Evolutionary conservation across 2,797 vertebrate genomes (phyloP).

Genomic region (Zalophus californianus): DNA sequence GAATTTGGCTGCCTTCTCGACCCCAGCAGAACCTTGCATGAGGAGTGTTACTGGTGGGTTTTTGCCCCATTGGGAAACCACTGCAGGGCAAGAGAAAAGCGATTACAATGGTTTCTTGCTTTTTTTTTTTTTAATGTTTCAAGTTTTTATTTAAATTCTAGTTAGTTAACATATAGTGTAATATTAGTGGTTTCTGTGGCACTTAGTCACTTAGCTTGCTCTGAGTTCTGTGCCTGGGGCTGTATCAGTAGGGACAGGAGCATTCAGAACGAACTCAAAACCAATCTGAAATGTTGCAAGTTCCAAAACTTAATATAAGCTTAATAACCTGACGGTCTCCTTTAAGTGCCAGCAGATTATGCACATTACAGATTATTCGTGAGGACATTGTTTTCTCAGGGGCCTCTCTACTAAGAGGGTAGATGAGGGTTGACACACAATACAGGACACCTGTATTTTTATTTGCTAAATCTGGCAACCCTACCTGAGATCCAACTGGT

Average conservation of each 20-base stretch:
- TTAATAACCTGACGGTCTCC: background rate
- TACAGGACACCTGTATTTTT: background rate
- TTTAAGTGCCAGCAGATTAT: background rate
- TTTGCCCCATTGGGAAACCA: background rate
- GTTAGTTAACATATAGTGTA: background rate
- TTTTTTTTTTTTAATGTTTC: background rate
- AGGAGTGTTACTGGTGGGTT: background rate
- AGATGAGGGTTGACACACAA: background rate
- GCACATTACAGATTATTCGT: background rate
- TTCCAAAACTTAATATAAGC: background rate
- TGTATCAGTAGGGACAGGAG: background rate
- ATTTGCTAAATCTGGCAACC: background rate
- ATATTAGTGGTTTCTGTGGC: background rate
- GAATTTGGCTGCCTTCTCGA: background rate
- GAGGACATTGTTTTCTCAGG: background rate
- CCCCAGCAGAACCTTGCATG: background rate
- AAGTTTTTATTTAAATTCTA: background rate
- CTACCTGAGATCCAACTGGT: background rate
- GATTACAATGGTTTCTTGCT: background rate
- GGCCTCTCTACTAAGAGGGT: background rate
- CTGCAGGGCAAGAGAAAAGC: fast-evolving
- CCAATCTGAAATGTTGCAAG: background rate
- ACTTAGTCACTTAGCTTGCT: background rate
- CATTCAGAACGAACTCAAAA: background rate
- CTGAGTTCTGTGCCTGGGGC: background rate